These are phyloP conservation scores for Malthinus seriepunctatus DNA, from an alignment of 2,888 invertebrate species.

Conservation along the genomic window DNA sequence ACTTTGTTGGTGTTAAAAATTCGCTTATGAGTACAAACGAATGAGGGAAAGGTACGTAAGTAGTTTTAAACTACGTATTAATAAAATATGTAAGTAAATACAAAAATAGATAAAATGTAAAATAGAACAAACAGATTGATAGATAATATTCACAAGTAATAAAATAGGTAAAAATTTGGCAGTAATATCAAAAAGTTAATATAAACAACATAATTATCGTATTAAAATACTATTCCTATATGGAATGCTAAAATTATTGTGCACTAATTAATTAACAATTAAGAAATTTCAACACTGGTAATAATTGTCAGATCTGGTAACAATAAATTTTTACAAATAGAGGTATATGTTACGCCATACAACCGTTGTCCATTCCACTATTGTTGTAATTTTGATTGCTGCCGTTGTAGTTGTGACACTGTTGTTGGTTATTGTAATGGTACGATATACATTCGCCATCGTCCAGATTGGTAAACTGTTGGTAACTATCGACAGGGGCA, in stretches of 20 bases:
- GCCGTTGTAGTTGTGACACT: slow-evolving; percentile 62
- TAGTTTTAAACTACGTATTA: slow-evolving; percentile 39
- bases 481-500: slow-evolving; percentile 55
- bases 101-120: slow-evolving; percentile 46
- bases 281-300: slow-evolving; percentile 31
- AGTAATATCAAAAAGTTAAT: slow-evolving; percentile 47
- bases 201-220: slow-evolving; percentile 37
- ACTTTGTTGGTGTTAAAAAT: too few relatives aligned
- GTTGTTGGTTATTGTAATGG: slow-evolving; percentile 51
- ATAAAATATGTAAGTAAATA: slow-evolving; percentile 40
- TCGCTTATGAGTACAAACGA: slow-evolving; percentile 15
- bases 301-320: slow-evolving; percentile 51
- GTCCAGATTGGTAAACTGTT: slow-evolving; percentile 60
- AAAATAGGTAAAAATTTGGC: slow-evolving; percentile 51
- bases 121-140: slow-evolving; percentile 46
- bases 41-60: slow-evolving; percentile 32
- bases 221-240: slow-evolving; percentile 43
- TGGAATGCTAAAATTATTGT: slow-evolving; percentile 50
- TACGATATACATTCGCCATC: slow-evolving; percentile 43
- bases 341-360: slow-evolving; percentile 59
- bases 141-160: slow-evolving; percentile 41
- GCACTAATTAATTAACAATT: slow-evolving; percentile 42
- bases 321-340: slow-evolving; percentile 37
- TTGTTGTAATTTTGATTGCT: slow-evolving; percentile 60
- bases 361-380: slow-evolving; percentile 63